Conservation (phyloP, 2,113 vertebrate genomes). For the Pterocles burchelli region DNA sequence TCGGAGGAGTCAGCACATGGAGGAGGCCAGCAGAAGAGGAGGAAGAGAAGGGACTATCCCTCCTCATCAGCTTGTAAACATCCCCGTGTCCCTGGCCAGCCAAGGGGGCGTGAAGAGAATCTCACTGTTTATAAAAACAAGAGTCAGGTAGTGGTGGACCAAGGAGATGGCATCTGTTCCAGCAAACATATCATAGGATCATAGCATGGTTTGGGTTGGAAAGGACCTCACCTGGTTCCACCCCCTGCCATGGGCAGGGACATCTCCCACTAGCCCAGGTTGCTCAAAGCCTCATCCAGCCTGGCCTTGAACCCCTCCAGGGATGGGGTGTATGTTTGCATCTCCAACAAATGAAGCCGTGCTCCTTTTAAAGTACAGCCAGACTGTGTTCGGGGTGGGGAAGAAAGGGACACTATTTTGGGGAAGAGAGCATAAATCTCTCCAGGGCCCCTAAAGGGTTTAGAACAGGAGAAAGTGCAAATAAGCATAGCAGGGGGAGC, state of each 20-base stretch:
- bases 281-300: too few relatives aligned
- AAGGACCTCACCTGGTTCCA: too few relatives aligned
- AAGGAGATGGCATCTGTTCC: not conserved
- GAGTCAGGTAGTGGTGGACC: not conserved
- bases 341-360: not conserved
- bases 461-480: not conserved
- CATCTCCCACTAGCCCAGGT: too few relatives aligned
- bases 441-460: not conserved
- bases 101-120: not conserved
- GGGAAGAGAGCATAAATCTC: not conserved
- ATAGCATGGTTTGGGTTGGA: too few relatives aligned
- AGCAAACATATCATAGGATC: not conserved
- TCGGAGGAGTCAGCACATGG: accelerated
- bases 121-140: not conserved
- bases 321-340: not conserved
- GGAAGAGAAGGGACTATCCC: not conserved
- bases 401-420: not conserved
- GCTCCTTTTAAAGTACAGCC: not conserved
- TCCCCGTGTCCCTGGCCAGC: accelerated
- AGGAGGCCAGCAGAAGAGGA: not conserved
- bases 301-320: too few relatives aligned
- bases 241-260: too few relatives aligned
- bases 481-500: not conserved
- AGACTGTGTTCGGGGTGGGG: not conserved
- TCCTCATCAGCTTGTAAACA: not conserved